These are phyloP conservation scores for Nasonovia ribisnigri DNA, from an alignment of 2,888 invertebrate genomes.

Conservation along the genomic window DNA sequence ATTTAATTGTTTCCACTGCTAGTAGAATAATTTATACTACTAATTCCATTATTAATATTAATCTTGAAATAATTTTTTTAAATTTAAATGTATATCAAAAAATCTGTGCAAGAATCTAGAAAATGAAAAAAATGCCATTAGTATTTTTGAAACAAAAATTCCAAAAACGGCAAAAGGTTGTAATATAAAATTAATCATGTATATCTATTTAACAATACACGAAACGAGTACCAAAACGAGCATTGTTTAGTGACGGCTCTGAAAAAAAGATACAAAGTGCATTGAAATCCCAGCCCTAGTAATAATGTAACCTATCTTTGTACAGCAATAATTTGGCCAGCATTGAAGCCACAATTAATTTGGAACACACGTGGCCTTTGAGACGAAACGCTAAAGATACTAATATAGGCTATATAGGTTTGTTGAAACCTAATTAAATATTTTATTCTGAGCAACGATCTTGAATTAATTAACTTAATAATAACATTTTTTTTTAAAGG, in stretches of 20 bases:
- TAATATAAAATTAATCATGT: neutral
- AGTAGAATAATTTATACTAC: neutral
- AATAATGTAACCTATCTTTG: neutral
- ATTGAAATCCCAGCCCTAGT: neutral
- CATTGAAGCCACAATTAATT: conserved; percentile 27
- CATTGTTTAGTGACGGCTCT: neutral
- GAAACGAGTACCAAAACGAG: neutral
- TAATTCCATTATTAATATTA: too few species aligned
- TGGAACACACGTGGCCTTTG: conserved; percentile 49
- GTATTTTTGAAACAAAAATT: neutral
- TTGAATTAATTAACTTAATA: neutral
- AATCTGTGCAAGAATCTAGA: neutral
- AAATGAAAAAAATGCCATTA: neutral
- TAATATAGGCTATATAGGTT: conserved; percentile 41
- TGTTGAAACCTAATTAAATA: neutral
- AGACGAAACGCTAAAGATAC: conserved; percentile 42
- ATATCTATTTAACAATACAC: neutral
- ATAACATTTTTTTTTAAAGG: neutral
- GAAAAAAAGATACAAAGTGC: neutral
- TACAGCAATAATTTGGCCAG: conserved; percentile 48
- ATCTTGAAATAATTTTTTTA: neutral
- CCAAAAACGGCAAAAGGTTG: too few species aligned
- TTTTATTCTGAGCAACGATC: neutral
- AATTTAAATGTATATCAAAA: neutral
- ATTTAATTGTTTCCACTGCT: neutral